Conservation (phyloP, 2,888 invertebrate species). For the Malthinus seriepunctatus region DNA sequence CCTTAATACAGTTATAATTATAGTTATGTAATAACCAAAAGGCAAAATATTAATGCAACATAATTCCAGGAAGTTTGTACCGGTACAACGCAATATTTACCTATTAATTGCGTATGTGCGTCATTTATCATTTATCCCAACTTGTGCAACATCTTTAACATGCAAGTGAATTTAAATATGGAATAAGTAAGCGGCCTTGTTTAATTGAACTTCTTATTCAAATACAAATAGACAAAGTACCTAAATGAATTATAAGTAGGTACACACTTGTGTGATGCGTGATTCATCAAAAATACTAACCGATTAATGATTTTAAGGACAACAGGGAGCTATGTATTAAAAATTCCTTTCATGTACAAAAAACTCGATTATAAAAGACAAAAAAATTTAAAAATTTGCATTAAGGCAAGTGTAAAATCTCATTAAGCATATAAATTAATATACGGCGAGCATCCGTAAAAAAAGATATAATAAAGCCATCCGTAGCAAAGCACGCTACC, state of each 20-base stretch:
- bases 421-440: constrained; percentile 18
- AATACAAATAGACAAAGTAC: no score
- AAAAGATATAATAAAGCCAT: constrained; percentile 9
- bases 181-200: neutral
- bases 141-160: neutral
- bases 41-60: constrained; percentile 4
- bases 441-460: constrained; percentile 14
- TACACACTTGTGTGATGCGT: no score
- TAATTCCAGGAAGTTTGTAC: constrained; percentile 18
- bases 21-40: constrained; percentile 3
- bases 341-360: no score
- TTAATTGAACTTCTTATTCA: no score
- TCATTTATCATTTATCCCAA: constrained; percentile 4
- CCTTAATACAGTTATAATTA: constrained; percentile 21
- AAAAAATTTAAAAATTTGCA: neutral
- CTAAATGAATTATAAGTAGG: no score
- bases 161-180: neutral
- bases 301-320: no score
- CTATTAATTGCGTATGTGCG: constrained; percentile 18
- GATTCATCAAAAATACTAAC: no score
- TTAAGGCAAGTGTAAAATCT: constrained; percentile 9
- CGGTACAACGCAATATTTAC: constrained; percentile 16
- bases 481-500: constrained; percentile 19
- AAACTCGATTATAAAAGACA: no score
- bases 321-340: no score